phyloP scores from a whole-genome alignment of 2,797 vertebrate species.

The Hirundo rustica region DNA sequence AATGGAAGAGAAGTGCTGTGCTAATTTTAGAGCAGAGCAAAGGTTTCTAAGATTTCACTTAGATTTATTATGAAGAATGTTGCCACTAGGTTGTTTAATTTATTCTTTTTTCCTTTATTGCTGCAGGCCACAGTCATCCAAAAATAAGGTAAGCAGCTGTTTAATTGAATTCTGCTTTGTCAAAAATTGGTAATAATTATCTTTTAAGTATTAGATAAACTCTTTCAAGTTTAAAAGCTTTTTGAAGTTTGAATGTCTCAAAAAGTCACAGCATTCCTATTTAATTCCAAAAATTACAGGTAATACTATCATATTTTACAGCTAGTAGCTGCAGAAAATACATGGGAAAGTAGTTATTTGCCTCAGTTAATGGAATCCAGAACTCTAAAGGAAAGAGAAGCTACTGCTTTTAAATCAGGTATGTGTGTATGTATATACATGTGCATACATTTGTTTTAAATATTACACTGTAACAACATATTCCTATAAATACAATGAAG shows the following conservation, averaged over 20 bases:
- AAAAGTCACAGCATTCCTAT: not conserved
- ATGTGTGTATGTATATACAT: slow-evolving; percentile 1
- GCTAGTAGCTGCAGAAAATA: slow-evolving; percentile 66
- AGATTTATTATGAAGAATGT: slow-evolving; percentile 59
- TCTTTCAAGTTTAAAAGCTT: not conserved
- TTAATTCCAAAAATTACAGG: slow-evolving; percentile 15
- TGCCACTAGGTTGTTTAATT: slow-evolving; percentile 22
- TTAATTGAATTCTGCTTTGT: slow-evolving; percentile 34
- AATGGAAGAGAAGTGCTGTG: slow-evolving; percentile 76
- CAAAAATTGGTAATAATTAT: not conserved
- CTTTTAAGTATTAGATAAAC: not conserved
- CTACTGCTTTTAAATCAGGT: slow-evolving; percentile 70
- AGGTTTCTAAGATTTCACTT: slow-evolving; percentile 39
- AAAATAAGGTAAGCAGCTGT: slow-evolving; percentile 81
- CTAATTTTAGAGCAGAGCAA: slow-evolving; percentile 84
- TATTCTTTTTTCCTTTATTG: slow-evolving; percentile 48
- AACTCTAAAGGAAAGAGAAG: slow-evolving; percentile 39
- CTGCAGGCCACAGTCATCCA: slow-evolving; percentile 79
- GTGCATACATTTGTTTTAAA: not conserved
- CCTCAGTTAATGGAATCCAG: slow-evolving; percentile 32
- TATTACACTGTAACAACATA: not conserved
- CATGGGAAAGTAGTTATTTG: slow-evolving; percentile 34
- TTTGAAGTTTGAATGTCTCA: not conserved
- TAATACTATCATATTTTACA: slow-evolving; percentile 70
- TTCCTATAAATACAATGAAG: not conserved